A percentile compares a stretch with the other conserved stretches of the same genome.
Evolutionary conservation across 2,888 invertebrate genomes (phyloP).

Genomic region (Rutpela maculata): DNA sequence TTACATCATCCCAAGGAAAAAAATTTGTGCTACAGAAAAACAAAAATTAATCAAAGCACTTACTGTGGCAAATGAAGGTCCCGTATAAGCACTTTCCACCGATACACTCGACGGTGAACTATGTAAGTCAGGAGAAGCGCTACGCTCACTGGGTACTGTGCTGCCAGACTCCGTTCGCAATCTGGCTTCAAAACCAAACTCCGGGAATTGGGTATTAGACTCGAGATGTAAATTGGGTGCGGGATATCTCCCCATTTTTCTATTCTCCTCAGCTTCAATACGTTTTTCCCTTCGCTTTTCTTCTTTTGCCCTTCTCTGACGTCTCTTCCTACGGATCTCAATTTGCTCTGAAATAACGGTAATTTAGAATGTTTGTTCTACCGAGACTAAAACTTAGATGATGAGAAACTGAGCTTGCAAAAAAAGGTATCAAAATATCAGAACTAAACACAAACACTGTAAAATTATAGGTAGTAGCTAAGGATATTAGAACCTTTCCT

Average conservation of each 20-base stretch:
- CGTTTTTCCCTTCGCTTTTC: slow-evolving; percentile 88
- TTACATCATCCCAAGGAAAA: slow-evolving; percentile 2
- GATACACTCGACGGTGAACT: slow-evolving; percentile 60
- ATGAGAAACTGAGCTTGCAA: too few species aligned
- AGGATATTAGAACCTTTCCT: too few species aligned
- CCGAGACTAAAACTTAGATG: neutral
- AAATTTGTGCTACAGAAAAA: neutral
- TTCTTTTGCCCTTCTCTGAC: slow-evolving; percentile 84
- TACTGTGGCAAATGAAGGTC: slow-evolving; percentile 79
- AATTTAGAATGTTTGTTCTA: neutral
- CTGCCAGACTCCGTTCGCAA: slow-evolving; percentile 62
- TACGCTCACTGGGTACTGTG: slow-evolving; percentile 66
- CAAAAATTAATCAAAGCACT: slow-evolving; percentile 39
- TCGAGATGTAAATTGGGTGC: slow-evolving; percentile 80
- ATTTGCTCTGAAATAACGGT: slow-evolving; percentile 79
- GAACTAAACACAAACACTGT: too few species aligned
- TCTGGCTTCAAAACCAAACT: slow-evolving; percentile 66
- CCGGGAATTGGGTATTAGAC: slow-evolving; percentile 77
- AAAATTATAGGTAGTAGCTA: too few species aligned
- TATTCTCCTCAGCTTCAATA: slow-evolving; percentile 84
- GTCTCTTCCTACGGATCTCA: slow-evolving; percentile 79
- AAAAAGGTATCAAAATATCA: too few species aligned
- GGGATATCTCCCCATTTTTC: slow-evolving; percentile 82
- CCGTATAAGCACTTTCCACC: slow-evolving; percentile 66
- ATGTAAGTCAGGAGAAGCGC: slow-evolving; percentile 57